Evolutionary conservation across 2,113 vertebrate genomes (phyloP).

Genomic region (Formicarius rufipectus): DNA sequence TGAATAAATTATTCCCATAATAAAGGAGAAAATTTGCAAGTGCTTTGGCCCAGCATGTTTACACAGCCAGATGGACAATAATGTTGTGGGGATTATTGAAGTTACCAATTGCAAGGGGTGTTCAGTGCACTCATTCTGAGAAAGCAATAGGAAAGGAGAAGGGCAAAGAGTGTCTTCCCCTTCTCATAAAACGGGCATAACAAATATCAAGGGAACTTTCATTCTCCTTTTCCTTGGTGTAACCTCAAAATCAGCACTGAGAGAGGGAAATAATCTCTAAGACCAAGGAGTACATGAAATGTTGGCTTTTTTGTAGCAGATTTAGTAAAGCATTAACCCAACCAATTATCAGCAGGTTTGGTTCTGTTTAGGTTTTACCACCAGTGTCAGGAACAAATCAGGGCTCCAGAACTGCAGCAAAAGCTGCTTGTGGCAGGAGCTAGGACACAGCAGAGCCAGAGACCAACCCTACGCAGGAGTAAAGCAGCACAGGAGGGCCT

Average conservation of each 20-base stretch:
- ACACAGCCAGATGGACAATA: background rate
- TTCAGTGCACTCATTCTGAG: fast-evolving
- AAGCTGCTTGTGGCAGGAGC: background rate
- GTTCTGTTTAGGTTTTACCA: background rate
- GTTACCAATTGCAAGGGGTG: background rate
- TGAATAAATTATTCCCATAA: background rate
- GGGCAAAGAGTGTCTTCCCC: background rate
- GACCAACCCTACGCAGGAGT: background rate
- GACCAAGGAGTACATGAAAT: fast-evolving
- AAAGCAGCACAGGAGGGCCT: background rate
- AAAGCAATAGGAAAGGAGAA: background rate
- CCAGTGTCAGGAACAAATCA: background rate
- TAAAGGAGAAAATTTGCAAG: background rate
- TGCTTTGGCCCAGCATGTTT: background rate
- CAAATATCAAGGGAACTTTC: background rate
- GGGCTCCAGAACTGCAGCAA: background rate
- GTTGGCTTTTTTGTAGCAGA: background rate
- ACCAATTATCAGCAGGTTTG: background rate
- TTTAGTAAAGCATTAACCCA: background rate
- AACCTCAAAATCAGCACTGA: background rate
- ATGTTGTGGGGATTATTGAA: background rate
- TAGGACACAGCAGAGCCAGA: background rate
- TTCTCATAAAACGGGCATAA: background rate
- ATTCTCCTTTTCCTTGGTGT: background rate
- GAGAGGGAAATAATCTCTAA: background rate